Base-by-base conservation (phyloP, 2,888 invertebrate species). In the Dasypogon diadema region DNA sequence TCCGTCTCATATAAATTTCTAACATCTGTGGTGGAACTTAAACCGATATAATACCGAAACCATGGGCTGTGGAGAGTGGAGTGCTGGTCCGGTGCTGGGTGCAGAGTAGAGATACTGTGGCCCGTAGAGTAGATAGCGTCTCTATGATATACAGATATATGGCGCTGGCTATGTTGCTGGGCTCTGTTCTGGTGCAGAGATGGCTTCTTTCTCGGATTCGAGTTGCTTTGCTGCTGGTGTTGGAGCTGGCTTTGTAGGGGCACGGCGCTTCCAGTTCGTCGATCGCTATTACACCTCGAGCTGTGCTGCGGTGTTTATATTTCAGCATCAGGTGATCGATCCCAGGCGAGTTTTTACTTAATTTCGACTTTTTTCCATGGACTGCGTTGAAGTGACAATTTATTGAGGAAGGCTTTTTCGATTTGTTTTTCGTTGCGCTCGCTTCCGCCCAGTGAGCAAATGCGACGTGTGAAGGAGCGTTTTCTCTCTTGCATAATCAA, bases 1-100 rank as follows among this genome's bases (percentile, higher is more conserved):
- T 37, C 37, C 37, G 63, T 37, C 46, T 65, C 65, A 65, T 48
- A 65, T 65, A 65, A 65, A 46, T 46, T 70, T 42, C 70, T 42
- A 70, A 70, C 70, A 70, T 70, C 70, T 70, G 70, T 70, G 70
- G 70, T 70, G 18, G 70, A 70, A 54, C 37, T 70, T 54, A 70
- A 70, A 54, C 16, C 42, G 70, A 70, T 70, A 70, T 54, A 54
- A 70, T 70, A 54, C 16, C 18, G 37, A 63, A 37, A 63, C 63
- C 46, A 65, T 65, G 65, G n/a, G n/a, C n/a, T n/a, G n/a, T n/a
- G n/a, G n/a, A n/a, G n/a, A n/a, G n/a, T n/a, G n/a, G 24, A 65
- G 24, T 16, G 22, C 37, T 21, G 21, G 18, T 12, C 16, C 51
- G 16, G 8, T 12, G 1, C 42, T 30, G 30, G 30, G n/a, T n/a